Evolutionary conservation across 30 jellyfish, hydroid and myxozoan genomes (phyloP), one percentile per base, ranked within the genome.

Genomic region (Calvadosia cruxmelitensis): DNA sequence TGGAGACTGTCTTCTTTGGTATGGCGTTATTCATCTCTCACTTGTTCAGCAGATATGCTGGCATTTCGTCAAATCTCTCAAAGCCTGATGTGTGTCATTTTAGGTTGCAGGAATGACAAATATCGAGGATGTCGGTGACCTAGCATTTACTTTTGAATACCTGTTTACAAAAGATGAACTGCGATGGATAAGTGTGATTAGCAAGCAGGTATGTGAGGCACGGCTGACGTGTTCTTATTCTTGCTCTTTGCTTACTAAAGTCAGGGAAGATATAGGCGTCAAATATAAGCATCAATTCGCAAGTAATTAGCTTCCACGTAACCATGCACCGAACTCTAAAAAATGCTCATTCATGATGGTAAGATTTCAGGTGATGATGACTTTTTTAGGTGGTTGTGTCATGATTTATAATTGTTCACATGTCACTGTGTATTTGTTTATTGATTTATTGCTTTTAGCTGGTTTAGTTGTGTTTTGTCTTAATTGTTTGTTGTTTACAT

Each of bases 71-170:
- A 12, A 12, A 48, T n/a, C 12, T 48, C n/a, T 48, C n/a, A 48
- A 48, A n/a, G 12, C 61, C 61, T 48, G n/a, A 48, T n/a, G 16
- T 12, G 12, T 48, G 12, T 48, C 61, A 48, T 7, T 53, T 53
- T 53, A 13, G 31, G 26, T 53, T 53, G 31, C 5, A 5, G 31
- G 12, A 27, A 53, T 13, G 12, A 13, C 12, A 13, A 27, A 27
- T n/a, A 42, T 1, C 63, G 73, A 69, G 2, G 73, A 29, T 20
- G 23, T 16, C 27, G 27, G 30, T 13, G 64, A 69, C 33, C 61
- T 82, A 49, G 81, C 75, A 26, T 89, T 89, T 63, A 64, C 98
- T 1, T 89, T 89, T 63, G 98, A 89, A 71, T 89, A 89, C 52
- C 71, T 81, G 70, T 89, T 89, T 71, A 74, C 78, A 25, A 89